These are phyloP conservation scores for Leucania comma DNA, from an alignment of 2,888 invertebrate genomes.

Conservation along the genomic window DNA sequence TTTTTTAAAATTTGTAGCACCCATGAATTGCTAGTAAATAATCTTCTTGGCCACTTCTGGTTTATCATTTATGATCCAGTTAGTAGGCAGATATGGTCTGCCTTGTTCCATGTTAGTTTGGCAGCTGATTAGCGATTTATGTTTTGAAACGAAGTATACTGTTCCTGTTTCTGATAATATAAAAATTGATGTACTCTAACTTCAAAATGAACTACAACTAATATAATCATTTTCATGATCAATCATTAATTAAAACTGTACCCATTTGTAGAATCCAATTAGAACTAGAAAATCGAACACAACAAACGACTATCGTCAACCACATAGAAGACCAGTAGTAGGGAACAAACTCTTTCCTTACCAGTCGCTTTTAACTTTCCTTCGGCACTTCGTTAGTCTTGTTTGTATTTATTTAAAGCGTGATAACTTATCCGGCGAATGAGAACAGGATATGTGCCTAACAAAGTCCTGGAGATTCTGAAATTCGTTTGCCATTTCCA, in stretches of 20 bases:
- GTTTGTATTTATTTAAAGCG: conserved; percentile 88
- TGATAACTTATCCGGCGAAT: conserved; percentile 86
- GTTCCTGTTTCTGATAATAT: no score
- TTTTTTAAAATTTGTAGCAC: no score
- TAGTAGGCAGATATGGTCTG: no score
- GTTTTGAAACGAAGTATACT: no score
- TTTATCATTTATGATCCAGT: no score
- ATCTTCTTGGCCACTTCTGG: no score
- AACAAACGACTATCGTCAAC: conserved; percentile 3
- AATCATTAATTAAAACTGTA: neutral
- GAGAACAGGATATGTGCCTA: conserved; percentile 83
- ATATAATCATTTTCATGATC: no score
- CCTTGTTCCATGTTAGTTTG: no score
- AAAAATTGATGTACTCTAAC: no score
- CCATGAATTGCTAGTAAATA: no score
- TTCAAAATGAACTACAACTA: no score
- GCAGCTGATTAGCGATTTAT: no score
- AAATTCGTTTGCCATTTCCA: conserved; percentile 75
- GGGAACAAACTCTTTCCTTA: conserved; percentile 73
- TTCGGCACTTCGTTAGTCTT: conserved; percentile 88
- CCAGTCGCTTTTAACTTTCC: conserved; percentile 87
- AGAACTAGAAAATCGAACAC: conserved; percentile 37
- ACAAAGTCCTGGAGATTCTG: conserved; percentile 73
- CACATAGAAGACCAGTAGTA: conserved; percentile 65
- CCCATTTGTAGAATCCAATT: conserved; percentile 22